Evolutionary conservation across 2,797 vertebrate species (phyloP).

Genomic region (Dryobates pubescens): DNA sequence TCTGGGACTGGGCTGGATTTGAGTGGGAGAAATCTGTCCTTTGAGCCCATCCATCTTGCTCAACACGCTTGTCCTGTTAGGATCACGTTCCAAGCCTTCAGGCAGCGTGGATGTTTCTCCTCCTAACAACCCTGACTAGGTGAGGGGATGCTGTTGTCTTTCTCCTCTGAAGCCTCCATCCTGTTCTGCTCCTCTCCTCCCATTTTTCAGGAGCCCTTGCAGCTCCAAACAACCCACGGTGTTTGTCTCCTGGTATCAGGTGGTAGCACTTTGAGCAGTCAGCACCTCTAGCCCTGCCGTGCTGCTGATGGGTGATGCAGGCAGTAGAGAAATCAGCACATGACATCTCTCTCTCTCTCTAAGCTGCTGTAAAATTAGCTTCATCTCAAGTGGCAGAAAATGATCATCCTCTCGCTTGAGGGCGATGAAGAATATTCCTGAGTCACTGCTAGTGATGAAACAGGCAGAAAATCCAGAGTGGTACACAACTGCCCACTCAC

Average conservation of each 20-base stretch:
- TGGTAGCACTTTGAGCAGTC: background rate
- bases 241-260: background rate
- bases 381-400: conserved; percentile 72
- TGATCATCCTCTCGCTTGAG: conserved; percentile 65
- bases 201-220: background rate
- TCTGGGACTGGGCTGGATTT: background rate
- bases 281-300: background rate
- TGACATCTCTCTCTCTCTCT: conserved; percentile 61
- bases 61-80: background rate
- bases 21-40: background rate
- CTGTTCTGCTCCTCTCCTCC: background rate
- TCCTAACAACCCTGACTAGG: background rate
- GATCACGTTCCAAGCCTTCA: background rate
- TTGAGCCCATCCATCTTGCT: background rate
- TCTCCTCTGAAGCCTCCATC: background rate
- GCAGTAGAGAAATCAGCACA: conserved; percentile 40
- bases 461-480: conserved; percentile 63
- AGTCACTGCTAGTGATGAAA: conserved; percentile 65
- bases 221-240: rapidly evolving
- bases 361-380: conserved; percentile 68
- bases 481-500: conserved; percentile 66
- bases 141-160: background rate
- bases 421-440: conserved; percentile 67
- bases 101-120: background rate
- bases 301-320: background rate